Conservation (phyloP, 2,113 vertebrate species). For the Anhinga anhinga region DNA sequence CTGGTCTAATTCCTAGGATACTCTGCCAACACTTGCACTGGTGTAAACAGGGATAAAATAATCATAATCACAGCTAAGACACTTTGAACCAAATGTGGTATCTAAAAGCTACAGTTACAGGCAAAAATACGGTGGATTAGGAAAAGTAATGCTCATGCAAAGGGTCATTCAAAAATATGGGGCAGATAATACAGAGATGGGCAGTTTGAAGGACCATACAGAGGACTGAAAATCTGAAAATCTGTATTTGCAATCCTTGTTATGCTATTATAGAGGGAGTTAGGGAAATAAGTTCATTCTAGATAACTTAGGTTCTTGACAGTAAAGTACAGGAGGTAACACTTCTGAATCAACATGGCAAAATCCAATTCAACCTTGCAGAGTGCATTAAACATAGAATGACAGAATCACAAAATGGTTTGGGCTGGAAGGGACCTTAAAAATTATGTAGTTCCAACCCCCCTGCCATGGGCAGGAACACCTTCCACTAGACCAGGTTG, state of each 20-base stretch:
- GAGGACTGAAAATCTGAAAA: background rate
- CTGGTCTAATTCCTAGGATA: background rate
- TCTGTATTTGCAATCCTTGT: background rate
- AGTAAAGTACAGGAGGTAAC: background rate
- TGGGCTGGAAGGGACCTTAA: too few relatives aligned
- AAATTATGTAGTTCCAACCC: too few relatives aligned
- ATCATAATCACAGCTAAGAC: background rate
- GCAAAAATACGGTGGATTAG: background rate
- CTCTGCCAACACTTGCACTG: conserved; percentile 19
- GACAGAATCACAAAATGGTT: too few relatives aligned
- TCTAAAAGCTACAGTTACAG: background rate
- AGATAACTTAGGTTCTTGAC: background rate
- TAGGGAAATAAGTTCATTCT: background rate
- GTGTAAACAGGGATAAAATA: conserved; percentile 7
- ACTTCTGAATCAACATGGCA: background rate
- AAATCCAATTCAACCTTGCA: background rate
- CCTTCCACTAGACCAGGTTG: too few relatives aligned
- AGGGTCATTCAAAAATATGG: background rate
- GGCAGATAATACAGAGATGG: background rate
- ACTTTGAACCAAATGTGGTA: background rate
- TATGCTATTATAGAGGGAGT: background rate
- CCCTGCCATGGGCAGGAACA: too few relatives aligned
- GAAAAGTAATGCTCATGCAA: background rate
- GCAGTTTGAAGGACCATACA: background rate
- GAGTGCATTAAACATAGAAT: background rate